phyloP scores from a whole-genome alignment of 1,140 invertebrate species.

The Bursaphelenchus mucronatus region DNA sequence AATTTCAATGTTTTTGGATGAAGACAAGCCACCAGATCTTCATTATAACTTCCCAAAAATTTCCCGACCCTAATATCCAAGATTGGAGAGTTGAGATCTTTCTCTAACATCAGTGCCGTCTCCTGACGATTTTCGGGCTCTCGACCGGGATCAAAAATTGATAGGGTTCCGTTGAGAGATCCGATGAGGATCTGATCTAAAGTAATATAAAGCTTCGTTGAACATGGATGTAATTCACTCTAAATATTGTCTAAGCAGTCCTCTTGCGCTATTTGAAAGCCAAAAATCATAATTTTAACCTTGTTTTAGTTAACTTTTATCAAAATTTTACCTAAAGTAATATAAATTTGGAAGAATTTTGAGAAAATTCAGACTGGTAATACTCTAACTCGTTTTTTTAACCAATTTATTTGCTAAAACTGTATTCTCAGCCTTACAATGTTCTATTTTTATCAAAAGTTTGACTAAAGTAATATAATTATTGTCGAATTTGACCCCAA shows the following conservation, averaged over 20 bases:
- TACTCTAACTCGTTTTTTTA: too few relatives aligned
- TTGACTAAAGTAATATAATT: too few relatives aligned
- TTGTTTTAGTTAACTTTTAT: neutral
- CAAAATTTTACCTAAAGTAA: too few relatives aligned
- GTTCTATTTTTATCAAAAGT: too few relatives aligned
- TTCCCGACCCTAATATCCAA: constrained; percentile 33
- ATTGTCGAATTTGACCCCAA: too few relatives aligned
- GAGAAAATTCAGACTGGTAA: neutral
- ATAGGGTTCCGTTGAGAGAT: constrained; percentile 32
- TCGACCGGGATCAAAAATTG: constrained; percentile 38
- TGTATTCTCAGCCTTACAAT: too few relatives aligned
- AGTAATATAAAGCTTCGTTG: neutral
- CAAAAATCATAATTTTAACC: constrained; percentile 2
- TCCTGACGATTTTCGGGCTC: constrained; percentile 46
- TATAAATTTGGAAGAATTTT: neutral
- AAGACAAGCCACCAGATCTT: constrained; percentile 20
- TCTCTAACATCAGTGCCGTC: constrained; percentile 29
- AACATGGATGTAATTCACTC: neutral
- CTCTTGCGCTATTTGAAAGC: neutral
- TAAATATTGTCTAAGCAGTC: neutral
- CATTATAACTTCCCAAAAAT: constrained; percentile 19
- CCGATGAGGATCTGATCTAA: constrained; percentile 45
- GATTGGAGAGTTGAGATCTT: constrained; percentile 30
- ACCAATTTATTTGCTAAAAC: too few relatives aligned
- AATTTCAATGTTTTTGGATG: constrained; percentile 26